Evolutionary conservation across 2,797 vertebrate genomes (phyloP), one percentile per base, ranked within the genome.

Genomic region (Falco naumanni): DNA sequence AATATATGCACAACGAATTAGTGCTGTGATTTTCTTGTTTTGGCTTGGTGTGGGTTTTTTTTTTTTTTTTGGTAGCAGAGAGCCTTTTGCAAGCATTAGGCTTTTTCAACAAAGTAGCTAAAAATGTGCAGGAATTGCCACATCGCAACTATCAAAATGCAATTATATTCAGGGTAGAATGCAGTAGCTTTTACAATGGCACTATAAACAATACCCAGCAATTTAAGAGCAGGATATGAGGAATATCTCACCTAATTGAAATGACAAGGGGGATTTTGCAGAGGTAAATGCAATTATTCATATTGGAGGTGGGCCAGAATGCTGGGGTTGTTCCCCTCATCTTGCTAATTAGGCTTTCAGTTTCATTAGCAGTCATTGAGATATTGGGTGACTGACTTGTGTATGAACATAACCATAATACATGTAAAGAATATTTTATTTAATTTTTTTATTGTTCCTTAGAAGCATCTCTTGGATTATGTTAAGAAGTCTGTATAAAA

Each of bases 301-400:
- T 90, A 72, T 81, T 97, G 96, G 91, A 96, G 91, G 61, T 91
- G 54, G 64, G 91, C 95, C 90, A 97, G 89, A 83, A 95, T 0
- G 39, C 91, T 93, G 81, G 86, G 72, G 70, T 96, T 97, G 83
- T 89, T 96, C 81, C 85, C 82, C 93, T 87, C 89, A 94, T 96
- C 82, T 97, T 96, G 79, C 89, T 97, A 97, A 97, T 97, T 93
- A 96, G 92, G 75, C 87, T 96, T 97, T 95, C 92, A 91, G 79
- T 96, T 97, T 97, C 91, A 95, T 96, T 96, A 97, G 61, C 69
- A 63, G 82, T 89, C 93, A 89, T 66, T 86, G 91, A 95, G 93
- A 81, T 87, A 94, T 4, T 94, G 83, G 15, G 65, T 90, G 77
- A 70, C 82, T 93, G 75, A 90, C 70, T 91, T 95, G 33, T 37